Evolutionary conservation across 2,113 vertebrate genomes (phyloP).

Genomic region (Lates calcarifer): DNA sequence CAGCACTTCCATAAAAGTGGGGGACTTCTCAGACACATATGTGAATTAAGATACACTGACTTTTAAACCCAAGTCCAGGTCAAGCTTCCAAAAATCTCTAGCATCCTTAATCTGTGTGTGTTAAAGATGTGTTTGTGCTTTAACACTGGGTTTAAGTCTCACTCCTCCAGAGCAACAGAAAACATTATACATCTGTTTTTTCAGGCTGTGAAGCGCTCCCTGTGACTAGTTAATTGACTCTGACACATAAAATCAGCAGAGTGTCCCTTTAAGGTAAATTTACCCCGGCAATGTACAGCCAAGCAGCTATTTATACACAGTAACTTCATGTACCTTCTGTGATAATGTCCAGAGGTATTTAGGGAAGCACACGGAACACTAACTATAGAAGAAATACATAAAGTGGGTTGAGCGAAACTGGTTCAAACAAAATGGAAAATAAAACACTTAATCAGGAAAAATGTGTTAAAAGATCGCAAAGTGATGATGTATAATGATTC

Average conservation of each 20-base stretch:
- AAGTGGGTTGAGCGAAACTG: conserved; percentile 54
- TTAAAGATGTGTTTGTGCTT: neutral
- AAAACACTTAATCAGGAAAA: conserved; percentile 4
- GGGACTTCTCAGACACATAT: neutral
- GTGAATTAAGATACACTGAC: neutral
- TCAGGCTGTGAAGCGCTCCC: neutral
- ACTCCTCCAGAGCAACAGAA: neutral
- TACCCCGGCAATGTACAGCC: neutral
- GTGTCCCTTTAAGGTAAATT: conserved; percentile 20
- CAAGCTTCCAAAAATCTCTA: neutral
- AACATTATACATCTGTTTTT: neutral
- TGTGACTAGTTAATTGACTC: neutral
- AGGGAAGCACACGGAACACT: conserved; percentile 13
- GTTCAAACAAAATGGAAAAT: conserved; percentile 32
- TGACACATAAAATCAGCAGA: neutral
- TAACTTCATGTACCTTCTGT: conserved; percentile 11
- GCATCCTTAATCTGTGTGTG: neutral
- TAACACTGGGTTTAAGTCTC: neutral
- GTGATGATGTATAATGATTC: neutral
- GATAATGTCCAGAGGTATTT: conserved; percentile 18
- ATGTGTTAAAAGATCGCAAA: conserved; percentile 2
- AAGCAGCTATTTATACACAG: conserved; percentile 36
- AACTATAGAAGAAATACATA: neutral
- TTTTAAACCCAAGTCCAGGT: neutral
- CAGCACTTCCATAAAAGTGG: neutral